Conservation (phyloP, 2,797 vertebrate genomes). For the Diplodus sargus region DNA sequence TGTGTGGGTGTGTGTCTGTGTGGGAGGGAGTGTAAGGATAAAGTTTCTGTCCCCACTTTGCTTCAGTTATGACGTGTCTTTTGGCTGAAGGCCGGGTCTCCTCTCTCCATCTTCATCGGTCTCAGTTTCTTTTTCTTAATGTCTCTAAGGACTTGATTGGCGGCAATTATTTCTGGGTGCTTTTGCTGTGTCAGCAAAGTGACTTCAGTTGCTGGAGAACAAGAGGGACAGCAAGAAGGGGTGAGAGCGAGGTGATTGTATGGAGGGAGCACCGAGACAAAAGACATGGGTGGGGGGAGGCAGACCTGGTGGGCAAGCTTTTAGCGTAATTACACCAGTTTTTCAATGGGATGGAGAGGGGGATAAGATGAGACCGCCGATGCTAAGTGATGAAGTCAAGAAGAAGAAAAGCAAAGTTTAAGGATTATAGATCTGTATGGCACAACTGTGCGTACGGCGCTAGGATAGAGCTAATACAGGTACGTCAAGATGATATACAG, state of each 20-base stretch:
- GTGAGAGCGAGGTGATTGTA: slow-evolving; percentile 49
- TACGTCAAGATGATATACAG: not conserved
- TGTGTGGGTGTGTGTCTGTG: slow-evolving; percentile 22
- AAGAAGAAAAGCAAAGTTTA: slow-evolving; percentile 58
- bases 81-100: slow-evolving; percentile 61
- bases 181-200: slow-evolving; percentile 83
- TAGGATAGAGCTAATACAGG: not conserved
- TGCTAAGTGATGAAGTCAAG: slow-evolving; percentile 57
- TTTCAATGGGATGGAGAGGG: slow-evolving; percentile 41
- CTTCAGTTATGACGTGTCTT: slow-evolving; percentile 63
- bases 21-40: slow-evolving; percentile 3
- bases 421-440: not conserved
- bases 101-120: slow-evolving; percentile 53
- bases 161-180: slow-evolving; percentile 31
- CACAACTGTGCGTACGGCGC: not conserved
- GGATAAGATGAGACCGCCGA: slow-evolving; percentile 35
- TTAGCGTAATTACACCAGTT: slow-evolving; percentile 81
- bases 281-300: slow-evolving; percentile 50
- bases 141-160: slow-evolving; percentile 65
- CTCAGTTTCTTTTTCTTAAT: slow-evolving; percentile 52
- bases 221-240: slow-evolving; percentile 33
- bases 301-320: slow-evolving; percentile 67
- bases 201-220: slow-evolving; percentile 77
- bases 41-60: slow-evolving; percentile 54
- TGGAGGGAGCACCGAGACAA: slow-evolving; percentile 45